Base-by-base conservation (phyloP, 1,140 invertebrate genomes). In the Achroia grisella region DNA sequence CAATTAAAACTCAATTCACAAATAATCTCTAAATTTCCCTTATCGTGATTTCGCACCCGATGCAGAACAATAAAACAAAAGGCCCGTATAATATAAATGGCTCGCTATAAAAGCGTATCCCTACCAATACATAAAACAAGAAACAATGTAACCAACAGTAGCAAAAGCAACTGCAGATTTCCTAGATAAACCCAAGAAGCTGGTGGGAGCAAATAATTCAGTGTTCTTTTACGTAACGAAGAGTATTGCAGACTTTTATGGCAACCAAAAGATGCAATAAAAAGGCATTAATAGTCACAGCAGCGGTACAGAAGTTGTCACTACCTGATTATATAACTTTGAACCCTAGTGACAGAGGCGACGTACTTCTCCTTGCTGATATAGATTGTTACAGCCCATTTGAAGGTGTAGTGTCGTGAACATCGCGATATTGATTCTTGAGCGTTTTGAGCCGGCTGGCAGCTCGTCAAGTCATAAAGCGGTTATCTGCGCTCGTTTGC, bases 401-500 rank as follows among this genome's bases (percentile, higher is more conserved):
- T 47, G 49, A 43, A 39, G 41, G 36, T 42, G 39, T 40, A 29
- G 31, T 27, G 35, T 15, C 33, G 15, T 37, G 35, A 37, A 15
- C 35, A 37, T 44, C 39, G 35, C 17, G 43, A 56, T 71, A 79
- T 79, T 70, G 69, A 76, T 71, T 72, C 65, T 59, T 44, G 56
- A 61, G 53, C 41, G 62, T 44, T 52, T 37, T 46, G 42, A 56
- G 39, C 32, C 52, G 52, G 48, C 63, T 73, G 69, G 62, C 76
- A 71, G 41, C 55, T 52, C 63, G 62, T 71, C 72, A 73, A 67
- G 72, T 51, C 71, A 76, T 80, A 80, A 78, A 80, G 59, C 64
- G 59, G 65, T 71, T 78, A 82, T 80, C 72, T 70, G 48, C 37
- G 60, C 62, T 75, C 72, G 71, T 78, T 80, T 70, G 50, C 64